Evolutionary conservation across 2,888 invertebrate genomes (phyloP), one percentile per base, ranked within the genome.

Genomic region (Rotaria magnacalcarata): DNA sequence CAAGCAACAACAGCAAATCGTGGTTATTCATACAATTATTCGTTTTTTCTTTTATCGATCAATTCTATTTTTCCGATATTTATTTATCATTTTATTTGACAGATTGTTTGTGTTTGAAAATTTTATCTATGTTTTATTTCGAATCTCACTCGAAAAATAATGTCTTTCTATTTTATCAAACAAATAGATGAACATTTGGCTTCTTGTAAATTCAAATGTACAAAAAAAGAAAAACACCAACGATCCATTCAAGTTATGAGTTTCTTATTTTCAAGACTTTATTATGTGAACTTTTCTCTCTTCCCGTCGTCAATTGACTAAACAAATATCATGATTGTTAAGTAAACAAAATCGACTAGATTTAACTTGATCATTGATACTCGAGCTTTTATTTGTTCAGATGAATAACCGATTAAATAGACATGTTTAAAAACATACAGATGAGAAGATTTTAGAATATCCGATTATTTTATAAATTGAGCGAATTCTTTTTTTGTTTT

Each of bases 131-230:
- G 19, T 67, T 67, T 67, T 34, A 24, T 67, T 67, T 67, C 67
- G 67, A 67, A 67, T 67, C 67, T 67, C 67, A 67, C 67, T 67
- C 67, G 67, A 67, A 67, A 67, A 67, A 67, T 34, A 67, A 67
- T 34, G 67, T 67, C 67, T 67, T 67, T 67, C 67, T 67, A 67
- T 67, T 67, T 67, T 34, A 67, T 34, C 67, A 67, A 67, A 67
- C 67, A 67, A 67, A 67, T 34, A 67, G 67, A 67, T 67, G 24
- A 67, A 67, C 34, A 67, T 67, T 67, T 67, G 16, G 4, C 19
- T 34, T 27, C 67, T 67, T 34, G 8, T 16, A 41, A 5, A 67
- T 54, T 19, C 5, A 54, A 21, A 19, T 54, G 21, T 54, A 52
- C 8, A 52, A 14, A 54, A 2, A 67, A 67, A 60, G 21, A 19